These are phyloP conservation scores for Heteromyza rotundicornis DNA, from an alignment of 2,888 invertebrate species.

Conservation along the genomic window DNA sequence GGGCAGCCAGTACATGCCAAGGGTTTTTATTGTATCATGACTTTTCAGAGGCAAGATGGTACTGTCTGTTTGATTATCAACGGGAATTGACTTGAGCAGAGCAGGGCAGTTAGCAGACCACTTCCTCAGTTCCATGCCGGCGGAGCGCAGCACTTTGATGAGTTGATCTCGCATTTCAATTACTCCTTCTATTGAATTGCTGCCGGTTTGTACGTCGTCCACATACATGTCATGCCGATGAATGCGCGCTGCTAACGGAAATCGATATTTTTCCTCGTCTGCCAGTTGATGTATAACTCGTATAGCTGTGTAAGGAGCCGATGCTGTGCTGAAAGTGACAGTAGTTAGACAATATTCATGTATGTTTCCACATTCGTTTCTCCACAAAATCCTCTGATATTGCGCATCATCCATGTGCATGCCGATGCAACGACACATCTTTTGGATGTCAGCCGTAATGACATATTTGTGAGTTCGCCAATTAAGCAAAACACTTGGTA, in stretches of 20 bases:
- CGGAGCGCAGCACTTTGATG: no score
- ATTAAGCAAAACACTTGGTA: neutral
- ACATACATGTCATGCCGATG: no score
- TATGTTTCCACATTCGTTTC: neutral
- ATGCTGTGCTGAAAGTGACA: neutral
- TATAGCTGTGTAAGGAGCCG: neutral
- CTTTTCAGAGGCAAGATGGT: conserved; percentile 10
- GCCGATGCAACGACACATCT: neutral
- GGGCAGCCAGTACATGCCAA: conserved; percentile 24
- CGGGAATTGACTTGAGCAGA: no score
- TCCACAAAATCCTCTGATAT: neutral
- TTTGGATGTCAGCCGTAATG: neutral
- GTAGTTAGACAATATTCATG: neutral
- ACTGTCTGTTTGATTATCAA: conserved; percentile 12
- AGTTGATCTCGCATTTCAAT: no score
- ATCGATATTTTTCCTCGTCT: no score
- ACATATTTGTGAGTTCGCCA: neutral
- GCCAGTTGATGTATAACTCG: no score
- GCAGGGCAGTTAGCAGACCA: neutral
- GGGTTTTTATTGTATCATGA: conserved; percentile 15
- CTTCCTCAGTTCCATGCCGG: no score
- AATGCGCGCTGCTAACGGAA: neutral
- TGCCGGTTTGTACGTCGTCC: no score
- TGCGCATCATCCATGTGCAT: neutral
- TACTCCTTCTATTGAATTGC: no score